Base-by-base conservation (phyloP, 2,113 vertebrate genomes). In the Pica pica region DNA sequence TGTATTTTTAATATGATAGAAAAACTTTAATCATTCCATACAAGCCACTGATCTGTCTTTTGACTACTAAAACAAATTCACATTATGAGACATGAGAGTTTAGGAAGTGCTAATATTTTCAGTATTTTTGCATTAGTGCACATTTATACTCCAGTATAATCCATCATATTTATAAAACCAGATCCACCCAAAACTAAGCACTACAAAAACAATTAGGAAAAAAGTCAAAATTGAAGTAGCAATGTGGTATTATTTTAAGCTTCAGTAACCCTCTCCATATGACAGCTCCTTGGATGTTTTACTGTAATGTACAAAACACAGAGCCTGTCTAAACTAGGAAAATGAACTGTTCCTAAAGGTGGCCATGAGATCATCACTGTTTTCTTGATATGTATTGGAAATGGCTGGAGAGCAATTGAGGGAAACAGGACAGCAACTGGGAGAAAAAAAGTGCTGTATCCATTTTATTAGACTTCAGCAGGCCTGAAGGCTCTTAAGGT, bases 381-480 rank as follows among this genome's bases (percentile, higher is more conserved):
- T 35, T 16, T 70, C 63, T 73, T 79, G 20, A 33, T 21, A 61
- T 0, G 0, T 28, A 22, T 0, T 26, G n/a, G 39, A 17, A 70
- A 83, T 3, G 7, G 27, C 19, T 53, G 23, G 28, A 42, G 47
- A 49, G 30, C 12, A 77, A 37, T 5, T 52, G 73, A 47, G 52
- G 21, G 14, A 27, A 83, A 53, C 9, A 44, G 39, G 57, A 41
- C 30, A 90, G 53, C 33, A 42, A 9, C 8, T 19, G 19, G 26
- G 35, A 21, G 2, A 4, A 27, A n/a, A 24, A 28, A 47, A 33
- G 41, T 1, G 0, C 37, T 77, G 37, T 0, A 0, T 19, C 49
- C 31, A 46, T 44, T 78, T 75, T 7, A 11, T n/a, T 49, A 16
- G 18, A 50, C 16, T 59, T 64, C 22, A 84, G 30, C 17, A 75